These are phyloP conservation scores for Dysdera silvatica DNA, from an alignment of 1,140 invertebrate species.

Conservation along the genomic window DNA sequence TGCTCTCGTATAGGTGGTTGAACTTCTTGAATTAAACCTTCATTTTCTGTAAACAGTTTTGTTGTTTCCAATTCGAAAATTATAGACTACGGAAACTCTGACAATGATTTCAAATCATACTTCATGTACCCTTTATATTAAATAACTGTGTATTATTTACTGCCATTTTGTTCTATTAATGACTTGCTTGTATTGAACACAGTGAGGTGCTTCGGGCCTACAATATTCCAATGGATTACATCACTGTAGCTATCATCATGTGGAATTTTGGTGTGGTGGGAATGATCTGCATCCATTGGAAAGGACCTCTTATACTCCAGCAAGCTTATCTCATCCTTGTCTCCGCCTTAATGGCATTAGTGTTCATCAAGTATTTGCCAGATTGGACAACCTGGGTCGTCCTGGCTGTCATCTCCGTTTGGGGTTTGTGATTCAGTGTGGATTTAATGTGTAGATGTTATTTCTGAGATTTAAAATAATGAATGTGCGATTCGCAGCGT, in stretches of 20 bases:
- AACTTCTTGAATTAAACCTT: too few species aligned
- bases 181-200: constrained; percentile 38
- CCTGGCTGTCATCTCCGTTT: constrained; percentile 90
- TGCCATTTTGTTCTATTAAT: too few species aligned
- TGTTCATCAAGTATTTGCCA: constrained; percentile 99
- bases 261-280: constrained; percentile 98
- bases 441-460: too few species aligned
- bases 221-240: constrained; percentile 92
- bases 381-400: constrained; percentile 99
- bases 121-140: too few species aligned
- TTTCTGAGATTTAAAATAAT: neutral
- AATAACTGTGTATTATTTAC: too few species aligned
- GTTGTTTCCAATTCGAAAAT: too few species aligned
- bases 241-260: constrained; percentile 78
- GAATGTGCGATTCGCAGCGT: neutral
- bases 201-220: constrained; percentile 87
- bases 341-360: constrained; percentile 92
- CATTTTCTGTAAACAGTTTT: too few species aligned
- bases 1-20: too few species aligned
- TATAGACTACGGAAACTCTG: too few species aligned
- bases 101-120: too few species aligned
- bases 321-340: constrained; percentile 96
- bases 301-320: constrained; percentile 84
- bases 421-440: too few species aligned
- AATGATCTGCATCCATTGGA: constrained; percentile 98